Conservation (phyloP, 2,888 invertebrate species). For the Malthinus flaveolus region DNA sequence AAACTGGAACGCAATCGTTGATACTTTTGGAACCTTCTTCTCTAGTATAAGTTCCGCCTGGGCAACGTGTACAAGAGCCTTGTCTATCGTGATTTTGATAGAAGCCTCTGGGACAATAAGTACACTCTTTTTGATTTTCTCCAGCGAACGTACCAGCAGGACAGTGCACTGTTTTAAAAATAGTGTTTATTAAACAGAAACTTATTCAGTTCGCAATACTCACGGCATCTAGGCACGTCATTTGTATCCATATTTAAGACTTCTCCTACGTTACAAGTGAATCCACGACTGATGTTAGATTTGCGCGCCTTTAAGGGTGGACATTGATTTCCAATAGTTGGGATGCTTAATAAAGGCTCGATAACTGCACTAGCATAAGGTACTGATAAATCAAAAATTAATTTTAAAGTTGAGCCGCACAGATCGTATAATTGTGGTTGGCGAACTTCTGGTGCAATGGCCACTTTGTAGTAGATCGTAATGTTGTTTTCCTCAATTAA, state of each 20-base stretch:
- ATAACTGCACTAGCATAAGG: constrained; percentile 90
- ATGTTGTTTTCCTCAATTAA: constrained; percentile 85
- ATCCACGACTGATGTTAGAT: constrained; percentile 84
- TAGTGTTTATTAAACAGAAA: constrained; percentile 6
- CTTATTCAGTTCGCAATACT: constrained; percentile 57
- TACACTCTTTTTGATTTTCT: constrained; percentile 88
- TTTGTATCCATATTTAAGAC: constrained; percentile 92
- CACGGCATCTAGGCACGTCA: constrained; percentile 89
- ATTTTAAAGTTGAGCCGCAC: constrained; percentile 89
- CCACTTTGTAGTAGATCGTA: constrained; percentile 86
- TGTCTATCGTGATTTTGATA: constrained; percentile 93
- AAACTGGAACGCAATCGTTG: constrained; percentile 88
- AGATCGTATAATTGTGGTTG: constrained; percentile 93
- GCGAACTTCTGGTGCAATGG: constrained; percentile 83
- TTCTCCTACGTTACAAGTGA: constrained; percentile 92
- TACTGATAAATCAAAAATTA: constrained; percentile 92
- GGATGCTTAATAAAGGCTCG: constrained; percentile 85
- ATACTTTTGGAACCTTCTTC: constrained; percentile 88
- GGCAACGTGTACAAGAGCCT: constrained; percentile 88
- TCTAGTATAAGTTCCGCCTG: constrained; percentile 88
- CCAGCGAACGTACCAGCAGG: constrained; percentile 94
- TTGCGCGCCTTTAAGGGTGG: constrained; percentile 86
- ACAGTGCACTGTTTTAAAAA: constrained; percentile 74
- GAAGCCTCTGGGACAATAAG: constrained; percentile 87
- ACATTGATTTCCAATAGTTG: constrained; percentile 89